Evolutionary conservation across 2,888 invertebrate species (phyloP).

Genomic region (Ditula angustiorana): DNA sequence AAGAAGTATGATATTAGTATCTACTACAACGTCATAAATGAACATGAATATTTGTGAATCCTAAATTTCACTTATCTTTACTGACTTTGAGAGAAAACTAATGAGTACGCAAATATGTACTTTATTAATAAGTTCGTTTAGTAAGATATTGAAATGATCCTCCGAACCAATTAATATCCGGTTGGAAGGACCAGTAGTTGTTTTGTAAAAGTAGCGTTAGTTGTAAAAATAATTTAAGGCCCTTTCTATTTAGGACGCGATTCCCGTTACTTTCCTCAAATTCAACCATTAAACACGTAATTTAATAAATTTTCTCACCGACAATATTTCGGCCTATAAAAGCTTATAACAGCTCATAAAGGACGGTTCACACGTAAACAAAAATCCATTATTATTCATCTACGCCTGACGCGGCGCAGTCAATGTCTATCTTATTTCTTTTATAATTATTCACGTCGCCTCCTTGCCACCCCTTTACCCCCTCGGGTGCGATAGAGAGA

Average conservation of each 20-base stretch:
- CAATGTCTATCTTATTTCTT: conserved; percentile 86
- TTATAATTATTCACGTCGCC: conserved; percentile 83
- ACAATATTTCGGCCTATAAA: conserved; percentile 69
- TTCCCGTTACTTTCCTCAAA: conserved; percentile 3
- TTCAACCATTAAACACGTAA: conserved; percentile 19
- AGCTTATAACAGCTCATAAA: conserved; percentile 66
- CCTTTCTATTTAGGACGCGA: too few species aligned
- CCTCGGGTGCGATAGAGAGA: conserved; percentile 65
- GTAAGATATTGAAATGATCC: too few species aligned
- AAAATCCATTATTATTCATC: conserved; percentile 84
- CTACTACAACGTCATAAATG: background rate
- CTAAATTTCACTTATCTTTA: background rate
- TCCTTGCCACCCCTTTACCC: conserved; percentile 56
- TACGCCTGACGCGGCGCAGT: conserved; percentile 80
- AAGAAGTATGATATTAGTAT: conserved; percentile 1
- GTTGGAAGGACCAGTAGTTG: too few species aligned
- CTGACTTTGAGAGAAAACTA: background rate
- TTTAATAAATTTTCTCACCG: conserved; percentile 65
- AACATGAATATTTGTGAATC: background rate
- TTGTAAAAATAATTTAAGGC: too few species aligned
- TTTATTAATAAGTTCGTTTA: too few species aligned
- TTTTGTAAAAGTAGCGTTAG: too few species aligned
- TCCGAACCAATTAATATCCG: too few species aligned
- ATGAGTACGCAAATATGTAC: too few species aligned
- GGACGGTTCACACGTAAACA: conserved; percentile 77